These are phyloP conservation scores for Varecia variegata DNA, from an alignment of 2,797 vertebrate species.

Conservation along the genomic window DNA sequence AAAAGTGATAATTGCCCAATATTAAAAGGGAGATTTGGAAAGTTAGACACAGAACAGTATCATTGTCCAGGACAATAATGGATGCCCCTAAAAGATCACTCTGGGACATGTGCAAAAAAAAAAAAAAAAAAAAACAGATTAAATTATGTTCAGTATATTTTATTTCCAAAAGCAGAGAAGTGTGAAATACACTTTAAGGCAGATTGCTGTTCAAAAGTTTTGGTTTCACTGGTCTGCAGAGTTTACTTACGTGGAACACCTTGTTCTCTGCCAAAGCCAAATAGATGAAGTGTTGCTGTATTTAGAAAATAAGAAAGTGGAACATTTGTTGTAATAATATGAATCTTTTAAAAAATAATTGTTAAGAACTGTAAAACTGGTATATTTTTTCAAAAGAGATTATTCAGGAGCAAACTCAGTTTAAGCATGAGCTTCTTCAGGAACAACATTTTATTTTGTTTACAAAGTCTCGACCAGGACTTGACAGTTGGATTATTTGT, in stretches of 20 bases:
- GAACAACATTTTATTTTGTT: neutral
- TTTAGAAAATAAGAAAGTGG: conserved; percentile 22
- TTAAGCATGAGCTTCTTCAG: neutral
- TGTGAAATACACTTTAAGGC: neutral
- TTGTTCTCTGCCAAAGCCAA: neutral
- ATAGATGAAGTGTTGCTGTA: neutral
- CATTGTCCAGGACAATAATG: neutral
- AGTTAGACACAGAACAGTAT: neutral
- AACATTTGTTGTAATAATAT: conserved; percentile 14
- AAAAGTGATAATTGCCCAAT: neutral
- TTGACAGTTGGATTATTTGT: neutral
- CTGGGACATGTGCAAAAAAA: neutral
- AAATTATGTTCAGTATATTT: neutral
- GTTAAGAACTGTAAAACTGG: neutral
- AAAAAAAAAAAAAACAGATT: neutral
- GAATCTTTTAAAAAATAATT: neutral
- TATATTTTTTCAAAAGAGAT: neutral
- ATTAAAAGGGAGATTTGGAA: neutral
- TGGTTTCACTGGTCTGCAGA: neutral
- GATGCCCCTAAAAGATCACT: neutral
- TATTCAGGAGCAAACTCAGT: neutral
- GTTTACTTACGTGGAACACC: conserved; percentile 16
- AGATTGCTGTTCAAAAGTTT: conserved; percentile 33
- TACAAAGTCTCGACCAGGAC: neutral
- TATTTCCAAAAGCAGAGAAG: neutral